Evolutionary conservation across 1,140 invertebrate genomes (phyloP).

Genomic region (Drosophila pseudoananassae): DNA sequence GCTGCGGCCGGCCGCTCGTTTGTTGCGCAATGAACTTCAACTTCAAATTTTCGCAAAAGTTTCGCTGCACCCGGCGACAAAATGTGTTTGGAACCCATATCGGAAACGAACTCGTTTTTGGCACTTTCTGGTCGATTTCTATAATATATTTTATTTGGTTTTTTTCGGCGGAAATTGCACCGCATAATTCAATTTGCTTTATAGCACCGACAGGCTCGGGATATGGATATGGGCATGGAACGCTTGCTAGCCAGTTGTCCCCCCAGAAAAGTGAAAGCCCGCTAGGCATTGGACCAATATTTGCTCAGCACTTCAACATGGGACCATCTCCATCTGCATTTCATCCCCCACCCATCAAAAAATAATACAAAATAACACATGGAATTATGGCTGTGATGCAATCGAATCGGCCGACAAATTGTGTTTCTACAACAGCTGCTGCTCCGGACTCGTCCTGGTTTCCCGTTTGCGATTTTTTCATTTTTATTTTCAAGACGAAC

Average conservation of each 20-base stretch:
- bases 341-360: conserved; percentile 7
- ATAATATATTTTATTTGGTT: conserved; percentile 14
- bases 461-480: conserved; percentile 29
- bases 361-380: conserved; percentile 2
- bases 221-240: conserved; percentile 22
- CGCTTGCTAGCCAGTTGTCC: conserved; percentile 9
- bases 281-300: conserved; percentile 21
- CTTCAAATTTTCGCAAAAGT: conserved; percentile 34
- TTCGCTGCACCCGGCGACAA: conserved; percentile 39
- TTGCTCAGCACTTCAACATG: conserved; percentile 30
- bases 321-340: conserved; percentile 36
- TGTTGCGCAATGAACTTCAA: conserved; percentile 73
- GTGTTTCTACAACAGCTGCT: conserved; percentile 36
- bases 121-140: conserved; percentile 41
- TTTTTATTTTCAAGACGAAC: conserved; percentile 47
- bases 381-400: conserved; percentile 55
- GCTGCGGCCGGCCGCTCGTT: conserved; percentile 28
- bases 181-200: conserved; percentile 52
- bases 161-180: conserved; percentile 55
- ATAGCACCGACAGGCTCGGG: conserved; percentile 50
- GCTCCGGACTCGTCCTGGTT: conserved; percentile 42
- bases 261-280: conserved; percentile 66
- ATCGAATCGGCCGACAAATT: conserved; percentile 61
- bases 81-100: conserved; percentile 50
- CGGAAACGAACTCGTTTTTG: conserved; percentile 68